Evolutionary conservation across 2,113 vertebrate species (phyloP).

Genomic region (Nipponia nippon): DNA sequence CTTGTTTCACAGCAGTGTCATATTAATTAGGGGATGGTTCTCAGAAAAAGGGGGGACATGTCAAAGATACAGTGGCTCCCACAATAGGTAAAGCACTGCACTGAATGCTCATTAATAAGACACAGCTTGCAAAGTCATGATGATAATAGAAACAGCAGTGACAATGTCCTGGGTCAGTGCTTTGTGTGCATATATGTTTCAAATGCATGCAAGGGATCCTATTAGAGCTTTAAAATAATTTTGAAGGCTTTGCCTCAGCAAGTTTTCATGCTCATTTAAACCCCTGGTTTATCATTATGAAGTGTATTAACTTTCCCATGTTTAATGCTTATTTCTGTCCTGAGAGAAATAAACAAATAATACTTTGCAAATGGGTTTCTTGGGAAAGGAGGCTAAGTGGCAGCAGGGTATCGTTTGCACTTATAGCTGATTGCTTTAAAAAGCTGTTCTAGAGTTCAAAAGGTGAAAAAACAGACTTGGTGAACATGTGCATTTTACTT

Average conservation of each 20-base stretch:
- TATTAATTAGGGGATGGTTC: neutral
- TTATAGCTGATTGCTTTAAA: neutral
- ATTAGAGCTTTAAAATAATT: constrained; percentile 48
- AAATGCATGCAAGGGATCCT: constrained; percentile 35
- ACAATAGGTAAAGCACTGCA: constrained; percentile 32
- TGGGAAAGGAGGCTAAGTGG: constrained; percentile 24
- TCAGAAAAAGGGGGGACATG: neutral
- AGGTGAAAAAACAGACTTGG: neutral
- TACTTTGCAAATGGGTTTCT: constrained; percentile 18
- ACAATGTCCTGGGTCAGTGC: constrained; percentile 49
- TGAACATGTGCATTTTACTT: constrained; percentile 15
- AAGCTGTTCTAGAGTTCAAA: constrained; percentile 9
- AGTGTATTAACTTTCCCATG: constrained; percentile 24
- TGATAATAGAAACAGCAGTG: constrained; percentile 54
- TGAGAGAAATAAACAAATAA: constrained; percentile 57
- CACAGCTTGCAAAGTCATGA: constrained; percentile 21
- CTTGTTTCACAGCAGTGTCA: neutral
- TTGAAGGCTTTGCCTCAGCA: constrained; percentile 58
- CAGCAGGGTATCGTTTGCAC: neutral
- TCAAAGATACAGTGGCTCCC: neutral
- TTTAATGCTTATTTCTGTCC: constrained; percentile 54
- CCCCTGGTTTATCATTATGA: constrained; percentile 37
- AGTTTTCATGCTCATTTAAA: constrained; percentile 59
- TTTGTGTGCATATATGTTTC: constrained; percentile 22
- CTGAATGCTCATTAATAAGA: constrained; percentile 59